Evolutionary conservation across 2,797 vertebrate genomes (phyloP).

Genomic region (Odontamblyopus lacepedii): DNA sequence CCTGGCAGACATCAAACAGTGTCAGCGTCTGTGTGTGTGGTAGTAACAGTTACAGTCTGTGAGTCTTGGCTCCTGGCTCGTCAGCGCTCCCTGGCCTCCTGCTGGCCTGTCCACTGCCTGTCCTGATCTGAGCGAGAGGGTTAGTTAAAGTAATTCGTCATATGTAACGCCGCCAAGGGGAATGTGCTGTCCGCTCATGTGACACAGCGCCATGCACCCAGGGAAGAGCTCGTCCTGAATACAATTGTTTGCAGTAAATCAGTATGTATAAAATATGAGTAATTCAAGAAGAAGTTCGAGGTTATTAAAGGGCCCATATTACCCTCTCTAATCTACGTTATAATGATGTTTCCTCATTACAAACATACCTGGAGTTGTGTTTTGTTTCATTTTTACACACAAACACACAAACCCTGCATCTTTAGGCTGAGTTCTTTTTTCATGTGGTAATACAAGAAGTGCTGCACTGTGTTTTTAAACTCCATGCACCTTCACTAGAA

Average conservation of each 20-base stretch:
- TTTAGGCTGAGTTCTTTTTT: too few species aligned
- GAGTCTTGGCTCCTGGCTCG: conserved; percentile 32
- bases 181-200: conserved; percentile 34
- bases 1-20: conserved; percentile 24
- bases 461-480: too few species aligned
- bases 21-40: conserved; percentile 25
- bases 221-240: not conserved
- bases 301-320: not conserved
- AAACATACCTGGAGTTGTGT: too few species aligned
- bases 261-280: not conserved
- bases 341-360: too few species aligned
- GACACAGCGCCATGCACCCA: conserved; percentile 21
- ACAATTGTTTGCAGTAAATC: not conserved
- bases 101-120: conserved; percentile 42
- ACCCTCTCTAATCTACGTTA: too few species aligned
- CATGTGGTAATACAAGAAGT: too few species aligned
- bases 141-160: conserved; percentile 61
- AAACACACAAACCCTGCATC: too few species aligned
- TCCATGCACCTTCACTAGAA: too few species aligned
- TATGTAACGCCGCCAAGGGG: conserved; percentile 50
- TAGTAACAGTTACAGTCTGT: conserved; percentile 21
- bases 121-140: conserved; percentile 30
- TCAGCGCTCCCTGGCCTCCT: conserved; percentile 54
- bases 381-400: too few species aligned
- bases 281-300: not conserved